A percentile compares a stretch with the other conserved stretches of the same genome.
Evolutionary conservation across 1,140 invertebrate species (phyloP).

Genomic region (Drosophila quadrilineata): DNA sequence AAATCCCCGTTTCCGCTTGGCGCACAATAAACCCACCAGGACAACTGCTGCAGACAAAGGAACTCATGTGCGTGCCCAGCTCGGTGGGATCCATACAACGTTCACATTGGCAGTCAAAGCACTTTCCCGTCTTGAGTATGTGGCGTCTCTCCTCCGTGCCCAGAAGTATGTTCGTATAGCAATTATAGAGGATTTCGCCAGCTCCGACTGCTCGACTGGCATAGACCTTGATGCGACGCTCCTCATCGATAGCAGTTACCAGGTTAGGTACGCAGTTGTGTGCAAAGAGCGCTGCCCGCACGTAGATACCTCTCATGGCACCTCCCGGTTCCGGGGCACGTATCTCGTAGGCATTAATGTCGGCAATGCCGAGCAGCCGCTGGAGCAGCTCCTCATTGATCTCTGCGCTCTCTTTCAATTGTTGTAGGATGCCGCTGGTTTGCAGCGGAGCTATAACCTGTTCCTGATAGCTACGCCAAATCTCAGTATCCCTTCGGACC

Average conservation of each 20-base stretch:
- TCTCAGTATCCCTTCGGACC: slow-evolving; percentile 82
- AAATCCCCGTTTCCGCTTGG: slow-evolving; percentile 31
- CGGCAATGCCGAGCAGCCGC: slow-evolving; percentile 85
- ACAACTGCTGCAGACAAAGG: slow-evolving; percentile 84
- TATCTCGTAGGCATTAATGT: slow-evolving; percentile 87
- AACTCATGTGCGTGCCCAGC: slow-evolving; percentile 86
- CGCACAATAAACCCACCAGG: slow-evolving; percentile 50
- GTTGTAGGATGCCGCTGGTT: slow-evolving; percentile 31
- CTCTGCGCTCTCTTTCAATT: slow-evolving; percentile 59
- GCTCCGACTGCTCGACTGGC: slow-evolving; percentile 84
- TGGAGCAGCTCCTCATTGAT: slow-evolving; percentile 83
- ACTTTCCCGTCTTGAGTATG: slow-evolving; percentile 86
- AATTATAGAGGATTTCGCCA: slow-evolving; percentile 86
- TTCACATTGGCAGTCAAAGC: slow-evolving; percentile 86
- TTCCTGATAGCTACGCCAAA: slow-evolving; percentile 84
- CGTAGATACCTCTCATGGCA: slow-evolving; percentile 85
- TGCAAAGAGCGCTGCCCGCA: slow-evolving; percentile 85
- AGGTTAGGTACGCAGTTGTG: slow-evolving; percentile 87
- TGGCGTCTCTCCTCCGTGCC: slow-evolving; percentile 85
- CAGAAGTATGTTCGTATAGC: slow-evolving; percentile 89
- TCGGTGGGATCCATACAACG: slow-evolving; percentile 87
- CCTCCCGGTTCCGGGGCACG: slow-evolving; percentile 82
- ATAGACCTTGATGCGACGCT: slow-evolving; percentile 84
- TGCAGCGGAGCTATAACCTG: slow-evolving; percentile 82
- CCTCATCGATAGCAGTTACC: slow-evolving; percentile 85